Base-by-base conservation (phyloP, 2,113 vertebrate species). In the Chamaetylas fuelleborni region DNA sequence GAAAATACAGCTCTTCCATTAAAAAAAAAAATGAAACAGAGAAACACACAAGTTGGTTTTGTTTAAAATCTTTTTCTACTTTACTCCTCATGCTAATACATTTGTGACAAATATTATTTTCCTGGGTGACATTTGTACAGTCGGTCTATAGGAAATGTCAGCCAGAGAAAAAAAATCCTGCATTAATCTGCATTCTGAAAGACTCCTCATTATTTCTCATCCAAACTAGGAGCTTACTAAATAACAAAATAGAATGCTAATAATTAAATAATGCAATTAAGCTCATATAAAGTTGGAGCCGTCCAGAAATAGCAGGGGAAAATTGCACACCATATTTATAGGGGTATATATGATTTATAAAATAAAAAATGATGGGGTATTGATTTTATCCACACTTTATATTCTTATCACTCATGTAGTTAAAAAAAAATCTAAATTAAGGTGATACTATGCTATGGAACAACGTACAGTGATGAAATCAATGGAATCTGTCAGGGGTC, bases 191-290 rank as follows among this genome's bases (percentile, higher is more conserved):
- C 91, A 95, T 95, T 92, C 91, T 88, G 86, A 93, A 95, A 97
- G 77, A 36, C 33, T 88, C 93, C 96, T 97, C 94, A 96, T 97
- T 98, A 97, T 97, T 95, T 96, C 88, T 94, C 71, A 81, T 86
- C 86, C 86, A 91, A 90, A 61, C 90, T 53, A 78, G 84, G 81
- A 95, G 95, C 88, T 95, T 96, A 76, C 82, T 92, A 86, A 94
- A 97, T 92, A 94, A 95, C 47, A 86, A 95, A 94, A 92, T 38
- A 90, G 74, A 71, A 88, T 88, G 85, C 70, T 80, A 87, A 80
- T 87, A 92, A 96, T 89, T 84, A 96, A 93, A 96, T 91, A 96
- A 94, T 86, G 73, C 95, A 97, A 94, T 96, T 95, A 96, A 93
- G 50, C 78, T 96, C 81, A 92, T 94, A 96, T 60, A 83, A 87